Conservation (phyloP, 2,797 vertebrate genomes). For the Platalea minor region DNA sequence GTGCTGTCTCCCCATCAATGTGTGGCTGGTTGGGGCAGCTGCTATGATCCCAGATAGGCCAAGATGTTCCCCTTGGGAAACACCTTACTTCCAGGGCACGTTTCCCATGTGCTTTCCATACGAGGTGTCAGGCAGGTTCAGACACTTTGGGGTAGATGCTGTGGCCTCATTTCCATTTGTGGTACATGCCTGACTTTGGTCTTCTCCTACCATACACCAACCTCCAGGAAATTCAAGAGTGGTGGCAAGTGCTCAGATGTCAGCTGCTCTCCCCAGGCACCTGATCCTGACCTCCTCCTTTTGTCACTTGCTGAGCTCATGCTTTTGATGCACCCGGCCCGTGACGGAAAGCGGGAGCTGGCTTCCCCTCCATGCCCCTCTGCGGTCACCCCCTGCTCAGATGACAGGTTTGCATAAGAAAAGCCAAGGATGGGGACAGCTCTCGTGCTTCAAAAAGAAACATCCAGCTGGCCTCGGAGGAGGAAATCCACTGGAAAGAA, state of each 20-base stretch:
- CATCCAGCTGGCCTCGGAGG: not conserved
- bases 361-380: not conserved
- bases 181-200: not conserved
- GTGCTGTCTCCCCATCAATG: rapidly evolving
- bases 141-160: not conserved
- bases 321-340: rapidly evolving
- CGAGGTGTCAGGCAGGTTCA: rapidly evolving
- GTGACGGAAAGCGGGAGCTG: rapidly evolving
- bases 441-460: not conserved
- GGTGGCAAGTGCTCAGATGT: not conserved
- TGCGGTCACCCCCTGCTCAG: not conserved
- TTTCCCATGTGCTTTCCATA: not conserved
- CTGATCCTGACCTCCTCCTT: not conserved
- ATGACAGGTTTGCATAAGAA: not conserved
- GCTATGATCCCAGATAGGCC: not conserved
- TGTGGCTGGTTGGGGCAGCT: not conserved
- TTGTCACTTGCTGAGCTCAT: not conserved
- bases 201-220: rapidly evolving
- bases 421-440: not conserved
- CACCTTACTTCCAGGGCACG: not conserved
- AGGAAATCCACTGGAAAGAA: not conserved
- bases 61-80: not conserved
- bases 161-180: not conserved
- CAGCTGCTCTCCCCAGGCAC: not conserved
- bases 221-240: not conserved